Evolutionary conservation across 2,797 vertebrate genomes (phyloP).

Genomic region (Parotocinclus haroldoi): DNA sequence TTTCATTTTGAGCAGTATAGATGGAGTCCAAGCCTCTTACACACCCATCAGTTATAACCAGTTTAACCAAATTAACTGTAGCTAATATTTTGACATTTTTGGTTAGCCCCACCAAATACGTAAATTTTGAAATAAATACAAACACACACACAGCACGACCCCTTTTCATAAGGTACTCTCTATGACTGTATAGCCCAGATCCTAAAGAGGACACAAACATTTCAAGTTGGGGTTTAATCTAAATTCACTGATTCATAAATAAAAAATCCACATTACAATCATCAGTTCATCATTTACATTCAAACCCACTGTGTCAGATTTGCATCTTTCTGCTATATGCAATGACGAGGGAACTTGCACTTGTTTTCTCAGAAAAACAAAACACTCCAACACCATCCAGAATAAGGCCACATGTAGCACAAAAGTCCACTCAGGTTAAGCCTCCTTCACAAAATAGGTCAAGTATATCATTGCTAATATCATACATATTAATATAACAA

Average conservation of each 20-base stretch:
- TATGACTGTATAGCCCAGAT: neutral
- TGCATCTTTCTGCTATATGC: slow-evolving; percentile 3
- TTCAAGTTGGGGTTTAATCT: slow-evolving; percentile 8
- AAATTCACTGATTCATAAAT: slow-evolving; percentile 31
- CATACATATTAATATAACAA: neutral
- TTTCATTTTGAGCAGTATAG: too few relatives aligned
- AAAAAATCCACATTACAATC: slow-evolving; percentile 16
- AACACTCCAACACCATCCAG: slow-evolving; percentile 28
- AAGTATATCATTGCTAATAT: slow-evolving; percentile 14
- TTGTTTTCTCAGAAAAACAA: slow-evolving; percentile 4
- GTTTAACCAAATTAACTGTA: too few relatives aligned
- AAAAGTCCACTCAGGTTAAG: slow-evolving; percentile 16
- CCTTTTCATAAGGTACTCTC: neutral
- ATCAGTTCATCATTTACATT: slow-evolving; percentile 23
- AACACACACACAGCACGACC: too few relatives aligned
- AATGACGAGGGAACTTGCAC: slow-evolving; percentile 22
- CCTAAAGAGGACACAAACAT: neutral
- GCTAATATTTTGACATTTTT: too few relatives aligned
- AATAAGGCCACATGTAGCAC: slow-evolving; percentile 34
- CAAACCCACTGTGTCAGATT: neutral
- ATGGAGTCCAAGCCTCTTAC: too few relatives aligned
- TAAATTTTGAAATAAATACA: too few relatives aligned
- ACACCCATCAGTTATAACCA: too few relatives aligned
- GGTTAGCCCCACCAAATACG: too few relatives aligned
- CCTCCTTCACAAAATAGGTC: slow-evolving; percentile 3